These are phyloP conservation scores for Notothenia rossii DNA, from an alignment of 2,113 vertebrate species.

Conservation along the genomic window DNA sequence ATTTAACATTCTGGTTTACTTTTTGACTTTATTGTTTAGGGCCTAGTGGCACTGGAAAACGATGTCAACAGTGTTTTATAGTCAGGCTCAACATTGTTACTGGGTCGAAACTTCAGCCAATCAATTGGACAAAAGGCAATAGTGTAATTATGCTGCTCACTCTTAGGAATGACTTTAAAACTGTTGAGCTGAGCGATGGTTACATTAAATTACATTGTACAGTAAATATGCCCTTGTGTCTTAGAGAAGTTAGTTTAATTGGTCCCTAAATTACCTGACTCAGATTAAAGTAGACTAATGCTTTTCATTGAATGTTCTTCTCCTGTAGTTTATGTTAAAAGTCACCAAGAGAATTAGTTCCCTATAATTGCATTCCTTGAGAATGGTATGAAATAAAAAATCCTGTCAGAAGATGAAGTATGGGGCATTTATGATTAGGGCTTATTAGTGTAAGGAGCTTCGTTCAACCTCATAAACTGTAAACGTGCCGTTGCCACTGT, in stretches of 20 bases:
- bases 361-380: neutral
- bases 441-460: neutral
- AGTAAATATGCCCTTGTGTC: too few species aligned
- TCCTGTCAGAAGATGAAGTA: neutral
- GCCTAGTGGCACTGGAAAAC: neutral
- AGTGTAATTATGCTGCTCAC: neutral
- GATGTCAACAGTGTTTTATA: neutral
- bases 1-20: neutral
- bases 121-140: neutral
- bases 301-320: neutral
- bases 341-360: neutral
- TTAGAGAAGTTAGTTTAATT: too few species aligned
- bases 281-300: too few species aligned
- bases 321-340: neutral
- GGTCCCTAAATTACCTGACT: too few species aligned
- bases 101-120: neutral
- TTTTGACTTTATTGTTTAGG: neutral
- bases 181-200: too few species aligned
- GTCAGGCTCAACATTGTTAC: neutral
- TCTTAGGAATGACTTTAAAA: neutral
- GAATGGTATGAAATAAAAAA: neutral
- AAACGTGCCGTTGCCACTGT: neutral
- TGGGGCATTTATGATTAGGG: neutral
- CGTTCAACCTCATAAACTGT: neutral
- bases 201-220: too few species aligned